phyloP scores from a whole-genome alignment of 2,888 invertebrate genomes.

The Archips xylosteana region DNA sequence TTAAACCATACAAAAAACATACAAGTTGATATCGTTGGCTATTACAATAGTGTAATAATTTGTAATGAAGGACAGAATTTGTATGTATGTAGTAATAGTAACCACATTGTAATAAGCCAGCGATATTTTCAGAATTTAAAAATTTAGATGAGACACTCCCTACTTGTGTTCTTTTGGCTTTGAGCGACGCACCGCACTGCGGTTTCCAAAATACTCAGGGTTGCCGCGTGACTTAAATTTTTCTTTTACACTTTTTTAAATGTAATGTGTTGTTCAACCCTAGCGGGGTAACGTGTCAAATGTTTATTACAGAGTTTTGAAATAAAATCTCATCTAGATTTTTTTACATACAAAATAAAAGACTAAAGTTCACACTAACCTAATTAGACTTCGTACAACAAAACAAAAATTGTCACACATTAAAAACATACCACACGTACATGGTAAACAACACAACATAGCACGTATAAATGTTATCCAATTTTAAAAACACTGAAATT shows the following conservation, averaged over 20 bases:
- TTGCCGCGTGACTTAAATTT: neutral
- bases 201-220: neutral
- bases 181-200: neutral
- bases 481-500: constrained; percentile 2
- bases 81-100: neutral
- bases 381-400: constrained; percentile 38
- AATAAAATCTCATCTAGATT: neutral
- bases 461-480: constrained; percentile 19
- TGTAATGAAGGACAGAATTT: neutral
- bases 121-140: constrained; percentile 7
- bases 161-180: neutral
- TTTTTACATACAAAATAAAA: constrained; percentile 14
- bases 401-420: constrained; percentile 29
- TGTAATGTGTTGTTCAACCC: neutral
- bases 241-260: neutral
- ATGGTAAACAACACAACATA: constrained; percentile 36
- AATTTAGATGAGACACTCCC: constrained; percentile 1
- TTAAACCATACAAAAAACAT: constrained; percentile 20
- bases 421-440: constrained; percentile 32
- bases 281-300: neutral
- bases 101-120: neutral
- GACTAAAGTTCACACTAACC: constrained; percentile 17
- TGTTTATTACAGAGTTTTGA: neutral
- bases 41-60: neutral
- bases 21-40: neutral